Conservation (phyloP, 2,113 vertebrate genomes). For the Otolemur garnettii region DNA sequence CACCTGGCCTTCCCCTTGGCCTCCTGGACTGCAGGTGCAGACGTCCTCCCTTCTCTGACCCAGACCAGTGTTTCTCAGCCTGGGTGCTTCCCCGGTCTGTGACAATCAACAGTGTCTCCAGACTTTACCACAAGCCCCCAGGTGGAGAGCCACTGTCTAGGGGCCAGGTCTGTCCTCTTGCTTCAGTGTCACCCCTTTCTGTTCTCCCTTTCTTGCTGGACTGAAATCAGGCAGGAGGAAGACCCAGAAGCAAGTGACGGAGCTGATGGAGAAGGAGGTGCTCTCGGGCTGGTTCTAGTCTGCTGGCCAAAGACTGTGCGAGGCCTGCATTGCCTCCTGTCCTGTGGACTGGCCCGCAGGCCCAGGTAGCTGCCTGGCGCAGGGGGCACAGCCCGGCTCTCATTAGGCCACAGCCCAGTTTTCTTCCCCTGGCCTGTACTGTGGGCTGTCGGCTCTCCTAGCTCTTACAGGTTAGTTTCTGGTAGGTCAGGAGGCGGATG, state of each 20-base stretch:
- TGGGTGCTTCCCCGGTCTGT: accelerated
- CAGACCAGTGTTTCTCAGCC: background rate
- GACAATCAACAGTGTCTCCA: background rate
- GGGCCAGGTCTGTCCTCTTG: background rate
- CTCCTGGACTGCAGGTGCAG: too few relatives aligned
- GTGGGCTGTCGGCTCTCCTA: accelerated
- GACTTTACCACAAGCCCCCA: accelerated
- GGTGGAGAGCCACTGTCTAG: conserved; percentile 40
- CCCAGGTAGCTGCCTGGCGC: accelerated
- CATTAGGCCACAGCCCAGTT: accelerated
- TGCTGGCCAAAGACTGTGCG: accelerated
- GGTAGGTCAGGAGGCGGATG: accelerated
- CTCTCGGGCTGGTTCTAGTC: background rate
- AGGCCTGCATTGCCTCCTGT: background rate
- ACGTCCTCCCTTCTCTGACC: conserved; percentile 63
- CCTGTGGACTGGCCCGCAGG: background rate
- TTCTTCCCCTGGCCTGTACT: accelerated
- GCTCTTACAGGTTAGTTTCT: background rate
- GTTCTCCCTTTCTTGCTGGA: too few relatives aligned
- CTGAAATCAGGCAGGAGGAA: background rate
- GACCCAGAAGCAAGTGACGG: too few relatives aligned
- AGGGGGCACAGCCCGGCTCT: accelerated
- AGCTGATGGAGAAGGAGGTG: accelerated
- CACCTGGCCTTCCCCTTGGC: background rate
- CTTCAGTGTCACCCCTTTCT: accelerated